Percentiles rank a stretch among this genome's conserved stretches.
Evolutionary conservation across 53 echinoderm and acorn worm species (phyloP).

Genomic region (Paracentrotus lividus): DNA sequence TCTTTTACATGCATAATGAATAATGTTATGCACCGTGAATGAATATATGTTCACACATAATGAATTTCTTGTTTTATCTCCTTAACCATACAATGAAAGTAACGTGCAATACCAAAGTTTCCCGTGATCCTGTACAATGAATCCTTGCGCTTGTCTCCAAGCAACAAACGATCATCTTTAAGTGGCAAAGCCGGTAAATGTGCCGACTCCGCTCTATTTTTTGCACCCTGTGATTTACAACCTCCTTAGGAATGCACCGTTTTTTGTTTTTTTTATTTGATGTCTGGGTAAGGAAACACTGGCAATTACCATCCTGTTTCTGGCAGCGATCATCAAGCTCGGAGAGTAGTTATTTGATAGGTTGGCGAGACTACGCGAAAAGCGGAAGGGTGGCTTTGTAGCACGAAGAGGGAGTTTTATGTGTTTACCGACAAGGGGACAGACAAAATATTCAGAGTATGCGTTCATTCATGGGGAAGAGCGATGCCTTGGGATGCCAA

Average conservation of each 20-base stretch:
- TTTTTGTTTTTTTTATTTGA: constrained; percentile 49
- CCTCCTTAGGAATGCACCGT: constrained; percentile 47
- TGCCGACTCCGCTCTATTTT: neutral
- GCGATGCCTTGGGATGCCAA: constrained; percentile 7
- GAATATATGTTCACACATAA: too few relatives aligned
- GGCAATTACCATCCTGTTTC: constrained; percentile 58
- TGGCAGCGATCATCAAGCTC: constrained; percentile 30
- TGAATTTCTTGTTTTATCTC: too few relatives aligned
- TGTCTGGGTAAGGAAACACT: constrained; percentile 65
- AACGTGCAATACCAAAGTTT: too few relatives aligned
- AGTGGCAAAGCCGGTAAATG: neutral
- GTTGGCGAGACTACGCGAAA: neutral
- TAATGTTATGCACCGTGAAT: too few relatives aligned
- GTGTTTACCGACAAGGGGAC: constrained; percentile 49
- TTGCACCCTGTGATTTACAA: constrained; percentile 44
- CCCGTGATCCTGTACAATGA: too few relatives aligned
- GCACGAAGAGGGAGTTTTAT: constrained; percentile 33
- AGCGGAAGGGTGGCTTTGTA: neutral
- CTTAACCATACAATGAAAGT: too few relatives aligned
- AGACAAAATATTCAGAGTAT: neutral
- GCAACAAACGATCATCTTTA: neutral
- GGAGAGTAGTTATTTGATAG: constrained; percentile 50
- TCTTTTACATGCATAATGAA: too few relatives aligned
- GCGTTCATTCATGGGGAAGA: constrained; percentile 29
- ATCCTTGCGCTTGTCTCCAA: too few relatives aligned